Base-by-base conservation (phyloP, 2,888 invertebrate genomes). In the Antheraea assamensis region DNA sequence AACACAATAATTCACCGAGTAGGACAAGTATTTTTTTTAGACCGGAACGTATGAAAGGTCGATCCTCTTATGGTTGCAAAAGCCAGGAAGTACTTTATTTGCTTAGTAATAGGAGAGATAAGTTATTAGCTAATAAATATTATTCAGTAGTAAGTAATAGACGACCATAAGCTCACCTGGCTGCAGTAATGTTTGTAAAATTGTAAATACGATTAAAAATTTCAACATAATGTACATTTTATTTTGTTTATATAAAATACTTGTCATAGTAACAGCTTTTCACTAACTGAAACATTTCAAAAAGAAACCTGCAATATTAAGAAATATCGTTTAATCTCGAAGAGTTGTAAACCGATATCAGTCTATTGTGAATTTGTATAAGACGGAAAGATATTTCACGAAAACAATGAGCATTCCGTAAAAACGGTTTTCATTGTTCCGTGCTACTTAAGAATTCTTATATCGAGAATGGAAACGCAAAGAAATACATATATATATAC, bases 351-450 rank as follows among this genome's bases (percentile, higher is more conserved):
- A 88, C 79, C 85, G 87, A 87, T 91, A 89, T 89, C 86, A 83
- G 76, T 76, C 87, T 82, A 91, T 92, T 92, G 90, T 89, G 78
- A 83, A 87, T 83, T 83, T 86, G 85, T 88, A 83, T 77, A 87
- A 83, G 81, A 83, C 83, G 88, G 90, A 92, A 90, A 89, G 87
- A 87, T 87, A 90, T 90, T 87, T 80, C 76, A 78, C 82, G 81
- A 80, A 88, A 91, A 92, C 92, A 92, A 93, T 91, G 81, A 86
- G 78, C 81, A 87, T 90, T 89, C 85, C 84, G 85, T 85, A 82
- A 85, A 87, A 88, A 85, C 83, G 85, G 81, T 83, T 88, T 85
- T 87, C 85, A 90, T 86, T 89, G 89, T 90, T 87, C 82, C 80
- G 66, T 75, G 52, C 64, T 52, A 70, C 74, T 66, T 73, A 70